Percentiles rank a stretch among this genome's conserved stretches.
phyloP scores from a whole-genome alignment of 1,140 invertebrate genomes.

The Nasonia giraulti region DNA sequence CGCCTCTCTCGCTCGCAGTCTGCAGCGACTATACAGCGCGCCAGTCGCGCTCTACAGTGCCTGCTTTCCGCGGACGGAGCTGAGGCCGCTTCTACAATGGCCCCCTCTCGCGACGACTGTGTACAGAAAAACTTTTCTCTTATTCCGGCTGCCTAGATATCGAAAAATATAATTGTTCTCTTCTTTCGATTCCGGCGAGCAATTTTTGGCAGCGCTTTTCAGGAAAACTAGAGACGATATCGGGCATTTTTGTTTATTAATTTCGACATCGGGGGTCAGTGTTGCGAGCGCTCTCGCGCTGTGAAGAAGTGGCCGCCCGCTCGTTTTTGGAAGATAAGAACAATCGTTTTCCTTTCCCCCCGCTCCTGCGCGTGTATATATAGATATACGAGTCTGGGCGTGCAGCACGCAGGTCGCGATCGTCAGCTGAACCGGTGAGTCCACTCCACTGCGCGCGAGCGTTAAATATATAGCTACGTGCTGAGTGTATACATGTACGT shows the following conservation, averaged over 20 bases:
- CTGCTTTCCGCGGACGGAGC: not conserved
- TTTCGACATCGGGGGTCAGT: not conserved
- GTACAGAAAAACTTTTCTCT: not conserved
- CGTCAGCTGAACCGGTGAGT: constrained; percentile 2
- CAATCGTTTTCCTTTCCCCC: not conserved
- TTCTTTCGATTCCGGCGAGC: too few species aligned
- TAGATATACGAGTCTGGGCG: not conserved
- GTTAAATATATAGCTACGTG: not conserved
- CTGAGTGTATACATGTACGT: not conserved
- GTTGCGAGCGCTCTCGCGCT: too few species aligned
- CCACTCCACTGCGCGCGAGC: not conserved
- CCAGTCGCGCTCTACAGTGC: not conserved
- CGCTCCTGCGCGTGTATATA: not conserved
- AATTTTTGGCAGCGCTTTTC: too few species aligned
- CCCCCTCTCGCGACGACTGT: too few species aligned
- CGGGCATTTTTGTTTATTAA: too few species aligned
- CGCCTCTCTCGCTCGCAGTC: constrained; percentile 46
- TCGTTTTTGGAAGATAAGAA: not conserved
- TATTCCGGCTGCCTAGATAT: too few species aligned
- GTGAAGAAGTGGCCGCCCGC: not conserved
- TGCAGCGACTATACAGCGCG: constrained; percentile 14
- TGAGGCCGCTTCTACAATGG: not conserved
- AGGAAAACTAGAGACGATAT: too few species aligned
- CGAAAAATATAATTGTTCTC: too few species aligned
- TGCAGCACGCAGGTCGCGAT: not conserved